Percentiles rank a stretch among this genome's conserved stretches.
These are phyloP conservation scores for Danaus chrysippus DNA, from an alignment of 2,888 invertebrate genomes.

Conservation along the genomic window DNA sequence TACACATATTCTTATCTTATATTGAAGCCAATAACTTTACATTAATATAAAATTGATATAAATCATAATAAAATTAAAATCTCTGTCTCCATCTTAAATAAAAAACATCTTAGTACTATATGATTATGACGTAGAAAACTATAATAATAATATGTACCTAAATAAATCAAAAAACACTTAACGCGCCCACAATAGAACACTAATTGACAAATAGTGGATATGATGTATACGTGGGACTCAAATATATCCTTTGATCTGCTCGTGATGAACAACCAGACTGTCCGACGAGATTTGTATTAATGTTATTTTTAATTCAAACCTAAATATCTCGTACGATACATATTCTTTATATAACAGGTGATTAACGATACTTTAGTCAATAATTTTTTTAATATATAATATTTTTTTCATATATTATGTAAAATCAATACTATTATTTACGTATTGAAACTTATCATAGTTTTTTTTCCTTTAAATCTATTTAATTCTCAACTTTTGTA, in stretches of 20 bases:
- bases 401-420: too few relatives aligned
- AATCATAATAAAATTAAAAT: too few relatives aligned
- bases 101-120: too few relatives aligned
- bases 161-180: constrained; percentile 63
- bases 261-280: constrained; percentile 71
- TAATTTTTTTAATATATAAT: too few relatives aligned
- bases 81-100: too few relatives aligned
- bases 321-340: constrained; percentile 52
- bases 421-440: not conserved
- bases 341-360: constrained; percentile 54
- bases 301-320: constrained; percentile 72
- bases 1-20: too few relatives aligned
- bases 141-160: constrained; percentile 29
- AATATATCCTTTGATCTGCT: constrained; percentile 74
- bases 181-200: constrained; percentile 68
- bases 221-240: constrained; percentile 73
- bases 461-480: too few relatives aligned
- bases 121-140: not conserved
- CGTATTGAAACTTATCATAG: too few relatives aligned
- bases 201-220: constrained; percentile 79
- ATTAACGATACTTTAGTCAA: constrained; percentile 20
- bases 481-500: too few relatives aligned
- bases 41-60: too few relatives aligned
- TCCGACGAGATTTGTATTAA: constrained; percentile 69
- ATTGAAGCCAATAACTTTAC: too few relatives aligned